Percentiles rank a stretch among this genome's conserved stretches.
These are phyloP conservation scores for Chrysomela aeneicollis DNA, from an alignment of 2,888 invertebrate species.

Conservation along the genomic window DNA sequence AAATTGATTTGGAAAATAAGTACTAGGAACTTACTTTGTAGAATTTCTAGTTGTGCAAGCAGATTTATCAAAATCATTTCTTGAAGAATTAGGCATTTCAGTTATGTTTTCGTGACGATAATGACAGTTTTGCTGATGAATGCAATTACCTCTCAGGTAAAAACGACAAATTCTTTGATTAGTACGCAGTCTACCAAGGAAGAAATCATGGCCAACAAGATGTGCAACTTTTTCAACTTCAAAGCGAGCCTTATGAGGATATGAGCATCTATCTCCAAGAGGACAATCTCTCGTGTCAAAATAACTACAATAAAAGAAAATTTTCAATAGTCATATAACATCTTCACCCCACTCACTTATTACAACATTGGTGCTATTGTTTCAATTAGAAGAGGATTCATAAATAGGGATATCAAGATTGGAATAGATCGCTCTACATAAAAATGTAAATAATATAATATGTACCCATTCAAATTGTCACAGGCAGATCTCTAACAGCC, in stretches of 20 bases:
- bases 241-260: slow-evolving; percentile 38
- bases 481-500: too few relatives aligned
- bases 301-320: slow-evolving; percentile 37
- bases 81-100: slow-evolving; percentile 21
- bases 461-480: too few relatives aligned
- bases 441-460: too few relatives aligned
- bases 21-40: slow-evolving; percentile 18
- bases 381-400: too few relatives aligned
- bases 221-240: slow-evolving; percentile 44
- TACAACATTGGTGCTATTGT: too few relatives aligned
- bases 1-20: background rate
- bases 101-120: slow-evolving; percentile 45
- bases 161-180: slow-evolving; percentile 47
- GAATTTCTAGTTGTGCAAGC: slow-evolving; percentile 15
- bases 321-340: too few relatives aligned
- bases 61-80: slow-evolving; percentile 18
- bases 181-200: slow-evolving; percentile 39
- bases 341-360: background rate
- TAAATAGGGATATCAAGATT: too few relatives aligned
- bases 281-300: slow-evolving; percentile 40
- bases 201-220: slow-evolving; percentile 39
- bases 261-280: slow-evolving; percentile 38
- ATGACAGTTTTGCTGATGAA: slow-evolving; percentile 48
- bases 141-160: slow-evolving; percentile 47
- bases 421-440: too few relatives aligned